These are phyloP conservation scores for Daubentonia madagascariensis DNA, from an alignment of 2,113 vertebrate genomes.

Conservation along the genomic window DNA sequence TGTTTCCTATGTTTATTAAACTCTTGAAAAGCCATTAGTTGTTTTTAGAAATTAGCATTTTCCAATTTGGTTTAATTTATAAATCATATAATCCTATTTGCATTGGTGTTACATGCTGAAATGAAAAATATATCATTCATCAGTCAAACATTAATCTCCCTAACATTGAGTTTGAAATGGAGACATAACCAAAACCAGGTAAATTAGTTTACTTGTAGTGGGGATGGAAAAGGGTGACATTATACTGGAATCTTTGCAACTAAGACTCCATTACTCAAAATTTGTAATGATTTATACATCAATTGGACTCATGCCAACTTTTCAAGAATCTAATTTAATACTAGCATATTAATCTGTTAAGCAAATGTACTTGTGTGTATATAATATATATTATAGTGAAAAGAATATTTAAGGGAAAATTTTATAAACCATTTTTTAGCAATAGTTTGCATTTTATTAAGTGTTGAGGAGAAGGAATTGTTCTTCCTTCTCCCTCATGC, in stretches of 20 bases:
- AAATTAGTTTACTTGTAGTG: neutral
- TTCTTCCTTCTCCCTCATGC: neutral
- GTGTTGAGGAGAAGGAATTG: neutral
- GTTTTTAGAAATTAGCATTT: conserved; percentile 46
- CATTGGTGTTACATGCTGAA: conserved; percentile 24
- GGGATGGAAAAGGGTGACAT: neutral
- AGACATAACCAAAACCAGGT: neutral
- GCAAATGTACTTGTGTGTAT: neutral
- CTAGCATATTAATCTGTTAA: conserved; percentile 12
- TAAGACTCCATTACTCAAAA: conserved; percentile 9
- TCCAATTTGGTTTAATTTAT: conserved; percentile 29
- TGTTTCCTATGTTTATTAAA: conserved; percentile 28
- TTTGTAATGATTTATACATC: neutral
- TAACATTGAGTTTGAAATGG: neutral
- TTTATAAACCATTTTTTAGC: conserved; percentile 5
- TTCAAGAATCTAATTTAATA: neutral
- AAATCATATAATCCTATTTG: neutral
- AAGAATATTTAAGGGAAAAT: conserved; percentile 15
- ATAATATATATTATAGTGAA: neutral
- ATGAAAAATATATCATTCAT: neutral
- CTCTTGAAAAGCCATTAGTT: neutral
- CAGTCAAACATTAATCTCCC: neutral
- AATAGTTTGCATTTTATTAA: neutral
- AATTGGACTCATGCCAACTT: neutral
- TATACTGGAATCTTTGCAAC: neutral